Evolutionary conservation across 2,113 vertebrate species (phyloP).

Genomic region (Lethenteron reissneri): DNA sequence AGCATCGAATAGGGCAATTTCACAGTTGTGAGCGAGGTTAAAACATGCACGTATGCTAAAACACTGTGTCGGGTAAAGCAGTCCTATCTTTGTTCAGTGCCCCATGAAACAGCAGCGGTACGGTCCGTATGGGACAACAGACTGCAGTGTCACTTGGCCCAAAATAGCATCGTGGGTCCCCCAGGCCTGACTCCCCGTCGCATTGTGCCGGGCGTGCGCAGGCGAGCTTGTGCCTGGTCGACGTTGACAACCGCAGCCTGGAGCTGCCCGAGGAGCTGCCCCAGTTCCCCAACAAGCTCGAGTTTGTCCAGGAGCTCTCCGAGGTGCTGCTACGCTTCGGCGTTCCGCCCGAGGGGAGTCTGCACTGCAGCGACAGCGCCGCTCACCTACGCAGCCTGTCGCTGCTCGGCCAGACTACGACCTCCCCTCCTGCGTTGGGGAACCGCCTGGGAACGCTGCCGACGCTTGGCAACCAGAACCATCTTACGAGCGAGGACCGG

Average conservation of each 20-base stretch:
- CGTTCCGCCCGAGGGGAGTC: slow-evolving; percentile 61
- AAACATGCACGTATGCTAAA: too few species aligned
- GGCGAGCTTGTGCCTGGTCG: slow-evolving; percentile 96
- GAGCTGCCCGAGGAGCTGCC: slow-evolving; percentile 90
- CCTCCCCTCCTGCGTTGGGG: too few species aligned
- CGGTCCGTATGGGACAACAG: not conserved
- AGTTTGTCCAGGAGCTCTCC: slow-evolving; percentile 91
- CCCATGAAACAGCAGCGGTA: too few species aligned
- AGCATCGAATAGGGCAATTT: too few species aligned
- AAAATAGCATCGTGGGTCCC: too few species aligned
- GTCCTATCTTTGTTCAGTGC: too few species aligned
- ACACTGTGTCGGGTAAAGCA: too few species aligned
- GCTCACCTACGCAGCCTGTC: slow-evolving; percentile 42
- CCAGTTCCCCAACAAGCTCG: slow-evolving; percentile 92
- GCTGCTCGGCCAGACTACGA: not conserved
- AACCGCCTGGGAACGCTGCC: too few species aligned
- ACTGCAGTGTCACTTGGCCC: not conserved
- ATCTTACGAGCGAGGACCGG: slow-evolving; percentile 30
- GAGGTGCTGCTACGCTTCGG: slow-evolving; percentile 72
- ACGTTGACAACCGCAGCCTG: slow-evolving; percentile 93
- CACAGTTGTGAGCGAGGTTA: too few species aligned
- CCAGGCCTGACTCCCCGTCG: too few species aligned
- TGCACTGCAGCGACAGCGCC: slow-evolving; percentile 49
- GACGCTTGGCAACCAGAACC: not conserved
- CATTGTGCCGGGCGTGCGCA: slow-evolving; percentile 16